Conservation (phyloP, 2,888 invertebrate genomes). For the Gymnosoma rotundatum region DNA sequence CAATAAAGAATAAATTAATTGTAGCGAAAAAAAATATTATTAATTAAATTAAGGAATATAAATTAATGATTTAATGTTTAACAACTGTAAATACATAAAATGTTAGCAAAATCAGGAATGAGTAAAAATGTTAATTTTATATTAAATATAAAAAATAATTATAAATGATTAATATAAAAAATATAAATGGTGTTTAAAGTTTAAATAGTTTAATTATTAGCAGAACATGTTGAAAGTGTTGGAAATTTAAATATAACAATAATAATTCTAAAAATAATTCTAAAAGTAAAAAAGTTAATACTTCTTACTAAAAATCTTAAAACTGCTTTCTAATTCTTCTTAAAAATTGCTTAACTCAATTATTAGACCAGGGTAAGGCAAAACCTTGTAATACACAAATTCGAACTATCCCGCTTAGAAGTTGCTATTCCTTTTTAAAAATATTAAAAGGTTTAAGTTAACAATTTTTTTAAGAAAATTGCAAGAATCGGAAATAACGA, state of each 20-base stretch:
- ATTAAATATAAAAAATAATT: neutral
- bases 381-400: too few relatives aligned
- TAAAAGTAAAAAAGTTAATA: neutral
- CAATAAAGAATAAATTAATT: neutral
- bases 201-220: neutral
- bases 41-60: constrained; percentile 56
- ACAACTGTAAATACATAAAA: constrained; percentile 63
- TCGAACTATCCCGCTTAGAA: too few relatives aligned
- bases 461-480: too few relatives aligned
- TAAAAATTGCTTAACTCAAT: too few relatives aligned
- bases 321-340: too few relatives aligned
- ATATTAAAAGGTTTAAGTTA: too few relatives aligned
- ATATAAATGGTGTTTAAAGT: constrained; percentile 8
- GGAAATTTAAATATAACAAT: neutral
- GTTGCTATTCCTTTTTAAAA: too few relatives aligned
- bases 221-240: neutral
- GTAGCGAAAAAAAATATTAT: constrained; percentile 38
- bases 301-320: neutral
- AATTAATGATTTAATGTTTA: constrained; percentile 28
- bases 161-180: constrained; percentile 13
- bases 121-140: constrained; percentile 23
- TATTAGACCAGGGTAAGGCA: too few relatives aligned
- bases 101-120: constrained; percentile 68
- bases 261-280: neutral
- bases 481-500: too few relatives aligned